A percentile compares a stretch with the other conserved stretches of the same genome.
These are phyloP conservation scores for Scaptodrosophila lebanonensis DNA, from an alignment of 1,140 invertebrate species.

Conservation along the genomic window DNA sequence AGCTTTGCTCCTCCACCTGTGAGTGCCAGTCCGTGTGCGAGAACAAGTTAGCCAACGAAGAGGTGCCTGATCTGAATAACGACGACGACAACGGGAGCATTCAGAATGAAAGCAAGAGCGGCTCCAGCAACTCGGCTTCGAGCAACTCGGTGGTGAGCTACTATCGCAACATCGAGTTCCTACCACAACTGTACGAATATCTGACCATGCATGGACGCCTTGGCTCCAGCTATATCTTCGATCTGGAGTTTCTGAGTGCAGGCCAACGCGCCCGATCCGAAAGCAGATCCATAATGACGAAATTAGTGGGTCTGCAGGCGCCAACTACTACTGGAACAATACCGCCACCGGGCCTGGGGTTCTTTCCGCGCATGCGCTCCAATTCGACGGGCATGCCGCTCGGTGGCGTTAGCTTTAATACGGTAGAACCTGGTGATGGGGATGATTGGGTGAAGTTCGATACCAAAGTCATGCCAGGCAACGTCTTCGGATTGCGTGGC, in stretches of 20 bases:
- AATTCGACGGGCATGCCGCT: conserved; percentile 34
- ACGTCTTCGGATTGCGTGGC: conserved; percentile 33
- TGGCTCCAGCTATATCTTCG: conserved; percentile 32
- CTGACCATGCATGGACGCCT: not conserved
- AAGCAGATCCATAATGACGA: conserved; percentile 41
- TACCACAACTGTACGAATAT: conserved; percentile 3
- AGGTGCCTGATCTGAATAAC: conserved; percentile 1
- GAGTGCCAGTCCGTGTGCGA: too few relatives aligned
- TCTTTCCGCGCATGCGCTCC: conserved; percentile 32
- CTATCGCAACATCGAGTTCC: not conserved
- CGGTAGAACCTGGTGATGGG: not conserved
- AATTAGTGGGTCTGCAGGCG: conserved; percentile 22
- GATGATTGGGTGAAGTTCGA: not conserved
- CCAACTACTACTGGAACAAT: not conserved
- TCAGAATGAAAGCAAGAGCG: not conserved
- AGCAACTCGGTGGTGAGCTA: too few relatives aligned
- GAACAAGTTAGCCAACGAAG: not conserved
- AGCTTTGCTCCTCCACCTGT: not conserved
- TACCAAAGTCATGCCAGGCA: conserved; percentile 1
- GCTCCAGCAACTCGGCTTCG: not conserved
- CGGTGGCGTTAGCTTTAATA: conserved; percentile 39
- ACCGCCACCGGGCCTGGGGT: conserved; percentile 35
- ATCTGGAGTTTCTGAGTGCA: too few relatives aligned
- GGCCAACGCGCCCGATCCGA: too few relatives aligned
- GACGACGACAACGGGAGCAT: conserved; percentile 11